Evolutionary conservation across 2,113 vertebrate species (phyloP).

Genomic region (Zapus hudsonius): DNA sequence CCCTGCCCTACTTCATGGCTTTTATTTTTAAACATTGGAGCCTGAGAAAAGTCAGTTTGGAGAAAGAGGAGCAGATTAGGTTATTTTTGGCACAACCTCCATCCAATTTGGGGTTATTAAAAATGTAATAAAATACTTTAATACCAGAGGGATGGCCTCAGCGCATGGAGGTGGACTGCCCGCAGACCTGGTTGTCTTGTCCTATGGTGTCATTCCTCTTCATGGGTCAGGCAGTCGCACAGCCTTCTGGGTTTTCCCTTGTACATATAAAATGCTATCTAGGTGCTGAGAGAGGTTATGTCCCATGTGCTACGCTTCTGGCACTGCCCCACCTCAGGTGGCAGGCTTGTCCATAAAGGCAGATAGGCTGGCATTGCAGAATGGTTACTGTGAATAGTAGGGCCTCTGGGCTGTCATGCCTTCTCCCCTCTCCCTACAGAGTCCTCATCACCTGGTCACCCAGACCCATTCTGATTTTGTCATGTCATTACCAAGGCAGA

Average conservation of each 20-base stretch:
- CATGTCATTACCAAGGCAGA: neutral
- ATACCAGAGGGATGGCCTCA: no score
- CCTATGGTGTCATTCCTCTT: neutral
- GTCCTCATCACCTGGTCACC: no score
- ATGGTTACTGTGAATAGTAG: no score
- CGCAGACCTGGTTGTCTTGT: fast-evolving
- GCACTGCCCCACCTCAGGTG: neutral
- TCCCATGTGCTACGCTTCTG: fast-evolving
- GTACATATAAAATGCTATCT: neutral
- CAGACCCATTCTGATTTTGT: neutral
- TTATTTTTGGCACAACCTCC: conserved; percentile 56
- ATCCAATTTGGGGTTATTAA: conserved; percentile 11
- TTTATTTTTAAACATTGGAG: conserved; percentile 69
- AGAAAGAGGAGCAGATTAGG: conserved; percentile 48
- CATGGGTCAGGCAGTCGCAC: neutral
- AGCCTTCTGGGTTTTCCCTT: no score
- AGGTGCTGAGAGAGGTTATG: neutral
- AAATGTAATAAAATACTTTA: neutral
- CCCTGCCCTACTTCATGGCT: conserved; percentile 63
- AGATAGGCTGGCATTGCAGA: no score
- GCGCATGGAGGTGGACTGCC: neutral
- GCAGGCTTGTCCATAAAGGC: no score
- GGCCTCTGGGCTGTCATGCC: no score
- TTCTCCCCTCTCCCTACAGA: neutral
- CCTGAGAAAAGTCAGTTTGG: conserved; percentile 56